These are phyloP conservation scores for Apteryx owenii DNA, from an alignment of 2,113 vertebrate genomes.

Conservation along the genomic window DNA sequence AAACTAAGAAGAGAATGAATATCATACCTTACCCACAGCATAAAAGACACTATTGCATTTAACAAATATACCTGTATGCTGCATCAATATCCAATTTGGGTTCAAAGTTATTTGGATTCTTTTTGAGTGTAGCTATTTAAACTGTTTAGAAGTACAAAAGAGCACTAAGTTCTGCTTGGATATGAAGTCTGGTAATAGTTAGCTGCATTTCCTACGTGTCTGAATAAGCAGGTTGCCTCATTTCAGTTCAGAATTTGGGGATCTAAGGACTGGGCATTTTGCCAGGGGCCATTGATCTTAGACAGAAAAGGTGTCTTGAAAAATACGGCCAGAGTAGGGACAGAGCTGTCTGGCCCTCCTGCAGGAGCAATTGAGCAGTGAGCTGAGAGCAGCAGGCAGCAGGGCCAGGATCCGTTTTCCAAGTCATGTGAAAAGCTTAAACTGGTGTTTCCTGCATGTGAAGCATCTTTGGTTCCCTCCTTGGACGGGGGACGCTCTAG, in stretches of 20 bases:
- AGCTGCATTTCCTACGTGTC: background rate
- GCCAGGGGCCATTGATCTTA: background rate
- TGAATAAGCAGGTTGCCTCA: background rate
- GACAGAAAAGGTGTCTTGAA: background rate
- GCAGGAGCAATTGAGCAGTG: background rate
- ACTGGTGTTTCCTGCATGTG: accelerated
- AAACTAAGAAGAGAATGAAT: background rate
- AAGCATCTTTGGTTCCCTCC: background rate
- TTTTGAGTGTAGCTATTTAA: background rate
- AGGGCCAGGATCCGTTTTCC: background rate
- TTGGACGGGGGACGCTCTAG: too few species aligned
- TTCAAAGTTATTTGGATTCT: background rate
- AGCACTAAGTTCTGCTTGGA: background rate
- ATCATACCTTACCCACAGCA: background rate
- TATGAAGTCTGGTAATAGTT: background rate
- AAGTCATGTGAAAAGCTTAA: too few species aligned
- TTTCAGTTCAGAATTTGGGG: background rate
- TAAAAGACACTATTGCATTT: background rate
- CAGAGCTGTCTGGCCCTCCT: background rate
- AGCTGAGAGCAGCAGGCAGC: background rate
- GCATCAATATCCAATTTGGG: too few species aligned
- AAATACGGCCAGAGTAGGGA: background rate
- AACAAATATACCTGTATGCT: background rate
- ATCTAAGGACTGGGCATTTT: background rate
- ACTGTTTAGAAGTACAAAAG: background rate